Evolutionary conservation across 1,140 invertebrate species (phyloP), one percentile per base, ranked within the genome.

Genomic region (Marisa cornuarietis): DNA sequence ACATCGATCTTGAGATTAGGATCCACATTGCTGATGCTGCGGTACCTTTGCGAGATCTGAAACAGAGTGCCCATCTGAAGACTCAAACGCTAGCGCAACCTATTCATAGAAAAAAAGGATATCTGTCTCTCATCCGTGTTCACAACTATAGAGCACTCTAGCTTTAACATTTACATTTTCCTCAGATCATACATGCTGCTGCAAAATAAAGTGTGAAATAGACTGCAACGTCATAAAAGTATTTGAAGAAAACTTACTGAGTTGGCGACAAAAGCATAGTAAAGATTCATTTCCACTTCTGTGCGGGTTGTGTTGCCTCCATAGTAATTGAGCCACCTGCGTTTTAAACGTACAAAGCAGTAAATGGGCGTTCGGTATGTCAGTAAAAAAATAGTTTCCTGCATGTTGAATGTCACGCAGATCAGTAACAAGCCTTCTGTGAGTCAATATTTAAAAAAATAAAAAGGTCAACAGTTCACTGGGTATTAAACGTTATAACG

Each of bases 241-340:
- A 18, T 24, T 58, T 58, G 11, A 58, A 62, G 26, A 52, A 61
- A 13, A 78, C 81, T 54, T 76, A 83, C 81, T 62, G 79, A 83
- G 74, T 80, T 80, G 8, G 81, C 81, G n/a, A 83, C 58, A 54
- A 83, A 78, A 20, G 79, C 71, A 26, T 83, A 83, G 63, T 83
- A 83, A 13, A 78, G 69, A 26, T 78, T 72, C 81, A 83, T 83
- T 54, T 83, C 81, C 18, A 80, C n/a, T n/a, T 77, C 73, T 3
- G 81, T 80, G 20, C 78, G 76, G 7, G 81, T 83, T 22, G 51
- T 61, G 58, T 83, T 83, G 42, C 66, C 14, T 20, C 61, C n/a
- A 52, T 82, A 82, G 49, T 79, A 82, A 20, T 69, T 63, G 5
- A 79, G 65, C 81, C 81, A 82, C 22, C 81, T 82, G 71, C 10